phyloP scores from a whole-genome alignment of 2,888 invertebrate species.

The Elmis aenea region DNA sequence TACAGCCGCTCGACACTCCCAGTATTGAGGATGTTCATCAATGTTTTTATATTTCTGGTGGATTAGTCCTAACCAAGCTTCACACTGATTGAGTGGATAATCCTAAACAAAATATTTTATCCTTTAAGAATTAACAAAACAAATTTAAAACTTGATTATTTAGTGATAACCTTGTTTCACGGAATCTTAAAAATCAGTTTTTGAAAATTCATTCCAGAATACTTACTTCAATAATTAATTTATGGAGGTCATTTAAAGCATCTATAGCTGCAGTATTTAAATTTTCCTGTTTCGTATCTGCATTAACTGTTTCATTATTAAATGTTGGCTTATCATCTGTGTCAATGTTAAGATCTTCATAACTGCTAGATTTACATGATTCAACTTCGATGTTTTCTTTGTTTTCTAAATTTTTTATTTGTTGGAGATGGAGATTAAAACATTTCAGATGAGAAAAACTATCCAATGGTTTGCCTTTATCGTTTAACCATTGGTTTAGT shows the following conservation, averaged over 20 bases:
- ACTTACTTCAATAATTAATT: constrained; percentile 51
- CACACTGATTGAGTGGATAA: constrained; percentile 53
- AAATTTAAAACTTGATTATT: no score
- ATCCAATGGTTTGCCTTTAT: constrained; percentile 49
- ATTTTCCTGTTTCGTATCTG: constrained; percentile 28
- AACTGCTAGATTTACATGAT: constrained; percentile 38
- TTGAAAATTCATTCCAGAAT: background rate
- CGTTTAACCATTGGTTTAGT: constrained; percentile 51
- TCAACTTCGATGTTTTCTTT: constrained; percentile 51
- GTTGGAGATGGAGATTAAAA: constrained; percentile 36
- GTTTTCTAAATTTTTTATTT: constrained; percentile 45
- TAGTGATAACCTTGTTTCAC: no score
- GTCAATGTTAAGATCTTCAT: constrained; percentile 31
- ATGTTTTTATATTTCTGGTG: constrained; percentile 46
- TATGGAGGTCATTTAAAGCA: constrained; percentile 51
- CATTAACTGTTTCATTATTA: constrained; percentile 36
- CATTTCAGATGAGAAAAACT: constrained; percentile 53
- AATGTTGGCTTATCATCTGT: background rate
- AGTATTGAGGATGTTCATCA: constrained; percentile 50
- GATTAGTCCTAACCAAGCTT: constrained; percentile 53
- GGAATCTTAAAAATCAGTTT: constrained; percentile 2
- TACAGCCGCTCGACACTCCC: constrained; percentile 57
- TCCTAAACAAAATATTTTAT: constrained; percentile 40
- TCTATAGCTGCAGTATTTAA: constrained; percentile 42
- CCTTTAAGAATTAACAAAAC: no score